Evolutionary conservation across 2,888 invertebrate genomes (phyloP), one percentile per base, ranked within the genome.

Genomic region (Diaphora mendica): DNA sequence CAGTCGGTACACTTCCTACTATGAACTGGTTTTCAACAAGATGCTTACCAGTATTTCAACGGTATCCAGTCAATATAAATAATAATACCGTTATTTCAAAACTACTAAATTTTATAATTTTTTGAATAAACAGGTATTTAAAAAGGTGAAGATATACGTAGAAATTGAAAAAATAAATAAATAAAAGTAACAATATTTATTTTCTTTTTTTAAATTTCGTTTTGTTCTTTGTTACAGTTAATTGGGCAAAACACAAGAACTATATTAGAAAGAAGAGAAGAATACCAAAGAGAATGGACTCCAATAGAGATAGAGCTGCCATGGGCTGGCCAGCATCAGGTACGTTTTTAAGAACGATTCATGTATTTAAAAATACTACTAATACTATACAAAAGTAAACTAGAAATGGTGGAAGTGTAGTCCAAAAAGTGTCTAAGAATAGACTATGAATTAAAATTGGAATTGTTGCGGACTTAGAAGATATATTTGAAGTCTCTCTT

Each of bases 291-390:
- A 70, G 81, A 76, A 90, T 88, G 88, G 87, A 84, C n/a, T 79
- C 83, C 62, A 11, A 55, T 70, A 77, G 75, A 44, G 81, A 78
- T 17, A 30, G 69, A 62, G 17, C 42, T 67, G 33, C 23, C 44
- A 67, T 67, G 30, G 48, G 33, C 26, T 59, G 69, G 59, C 79
- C 79, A 39, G 87, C 85, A 26, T 84, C 85, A 83, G 89, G 90
- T 90, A 83, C 74, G 59, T 68, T 35, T 17, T 11, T 55, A 23
- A 20, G 20, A 48, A 20, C 5, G 48, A 48, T 20, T 5, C 8
- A 51, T 23, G 7, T 0, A 8, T 20, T 7, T 51, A 51, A 51
- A 51, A 20, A 44, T 44, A 44, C 11, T 51, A 23, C 1, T 51
- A 51, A 20, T 51, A 48, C 20, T 7, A 48, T 20, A 48, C 20